phyloP scores from a whole-genome alignment of 2,888 invertebrate species.

The Netelia fuscicornis region DNA sequence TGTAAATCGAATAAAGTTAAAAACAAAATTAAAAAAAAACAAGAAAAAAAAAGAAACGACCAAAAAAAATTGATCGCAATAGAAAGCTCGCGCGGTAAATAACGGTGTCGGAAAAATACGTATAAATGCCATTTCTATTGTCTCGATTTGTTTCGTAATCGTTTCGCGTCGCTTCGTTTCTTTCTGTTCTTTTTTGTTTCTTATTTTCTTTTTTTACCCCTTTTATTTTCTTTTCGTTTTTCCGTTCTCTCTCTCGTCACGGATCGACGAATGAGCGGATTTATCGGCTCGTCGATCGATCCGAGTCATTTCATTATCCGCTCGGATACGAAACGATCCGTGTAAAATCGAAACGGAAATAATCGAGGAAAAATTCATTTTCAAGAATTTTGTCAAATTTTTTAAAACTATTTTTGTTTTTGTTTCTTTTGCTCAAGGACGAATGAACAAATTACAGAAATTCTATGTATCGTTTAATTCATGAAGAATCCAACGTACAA shows the following conservation, averaged over 20 bases:
- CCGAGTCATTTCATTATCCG: constrained; percentile 49
- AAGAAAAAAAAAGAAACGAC: background rate
- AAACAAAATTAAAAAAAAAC: background rate
- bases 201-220: background rate
- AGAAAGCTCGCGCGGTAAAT: constrained; percentile 7
- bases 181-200: background rate
- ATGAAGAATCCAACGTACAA: too few relatives aligned
- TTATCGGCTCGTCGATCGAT: constrained; percentile 56
- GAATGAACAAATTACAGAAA: too few relatives aligned
- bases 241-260: constrained; percentile 42
- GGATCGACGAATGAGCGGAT: constrained; percentile 22
- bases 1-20: constrained; percentile 4
- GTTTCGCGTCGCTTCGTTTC: background rate
- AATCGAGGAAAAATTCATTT: too few relatives aligned
- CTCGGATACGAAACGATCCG: background rate
- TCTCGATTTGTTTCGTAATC: constrained; percentile 37
- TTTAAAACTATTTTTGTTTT: too few relatives aligned
- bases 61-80: too few relatives aligned
- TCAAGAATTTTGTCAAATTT: too few relatives aligned
- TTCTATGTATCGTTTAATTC: too few relatives aligned
- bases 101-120: constrained; percentile 29
- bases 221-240: background rate
- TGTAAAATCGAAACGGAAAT: background rate
- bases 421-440: too few relatives aligned
- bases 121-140: constrained; percentile 13